These are phyloP conservation scores for Salvelinus fontinalis DNA, from an alignment of 2,113 vertebrate species.

Conservation along the genomic window DNA sequence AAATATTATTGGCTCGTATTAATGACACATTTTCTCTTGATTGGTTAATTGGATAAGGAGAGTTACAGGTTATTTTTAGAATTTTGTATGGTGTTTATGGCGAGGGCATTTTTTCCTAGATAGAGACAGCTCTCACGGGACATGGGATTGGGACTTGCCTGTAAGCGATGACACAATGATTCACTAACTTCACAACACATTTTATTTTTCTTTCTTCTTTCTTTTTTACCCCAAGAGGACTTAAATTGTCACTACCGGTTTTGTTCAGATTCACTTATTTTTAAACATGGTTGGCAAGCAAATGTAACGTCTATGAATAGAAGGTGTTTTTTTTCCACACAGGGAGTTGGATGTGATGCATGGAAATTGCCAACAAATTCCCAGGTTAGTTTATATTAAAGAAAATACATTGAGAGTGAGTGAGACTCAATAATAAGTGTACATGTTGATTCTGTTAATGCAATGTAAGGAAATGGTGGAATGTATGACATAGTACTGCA, in stretches of 20 bases:
- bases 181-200: not conserved
- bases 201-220: not conserved
- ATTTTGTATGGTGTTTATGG: not conserved
- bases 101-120: not conserved
- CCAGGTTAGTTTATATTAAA: not conserved
- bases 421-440: no score
- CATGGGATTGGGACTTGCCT: not conserved
- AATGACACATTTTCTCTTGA: no score
- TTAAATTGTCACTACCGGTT: not conserved
- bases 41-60: slow-evolving; percentile 60
- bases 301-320: not conserved
- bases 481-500: not conserved
- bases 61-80: not conserved
- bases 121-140: not conserved
- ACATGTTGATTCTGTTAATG: no score
- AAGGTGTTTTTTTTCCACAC: not conserved
- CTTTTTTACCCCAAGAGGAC: not conserved
- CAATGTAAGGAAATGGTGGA: no score
- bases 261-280: not conserved
- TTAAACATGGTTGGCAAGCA: not conserved
- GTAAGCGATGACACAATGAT: not conserved
- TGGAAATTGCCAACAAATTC: slow-evolving; percentile 13
- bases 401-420: not conserved
- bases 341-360: not conserved
- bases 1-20: slow-evolving; percentile 65